Evolutionary conservation across 2,888 invertebrate species (phyloP), one percentile per base, ranked within the genome.

Genomic region (Plagiodera versicolora): DNA sequence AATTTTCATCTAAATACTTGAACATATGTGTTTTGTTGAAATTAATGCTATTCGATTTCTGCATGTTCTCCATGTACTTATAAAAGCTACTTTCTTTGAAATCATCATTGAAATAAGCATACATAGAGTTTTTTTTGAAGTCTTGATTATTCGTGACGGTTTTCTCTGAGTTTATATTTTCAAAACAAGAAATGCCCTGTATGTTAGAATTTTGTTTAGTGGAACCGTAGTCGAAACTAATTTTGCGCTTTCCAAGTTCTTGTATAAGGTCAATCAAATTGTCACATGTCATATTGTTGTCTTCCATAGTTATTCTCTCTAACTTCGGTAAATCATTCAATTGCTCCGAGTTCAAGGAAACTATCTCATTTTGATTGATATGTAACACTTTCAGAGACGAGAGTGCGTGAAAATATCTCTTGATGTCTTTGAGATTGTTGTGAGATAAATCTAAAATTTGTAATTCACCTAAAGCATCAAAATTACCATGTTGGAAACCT

Each of bases 1-100:
- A 58, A 32, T 58, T 54, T 5, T 32, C 11, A 11, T 58, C 53
- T 16, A 58, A 58, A 45, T 55, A 62, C 19, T 56, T 39, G 39
- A 55, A 44, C 3, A 56, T 19, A 19, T 56, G 39, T 2, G 50
- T 50, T 2, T 55, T 51, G 30, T 58, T 51, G 10, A 61, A 35
- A 5, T 51, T 58, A 8, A 18, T 28, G 18, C 28, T 14, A 28
- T 45, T 54, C 11, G 24, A 32, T 16, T 53, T 51, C 49, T 51
- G 48, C 28, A 61, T 45, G 17, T 46, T 48, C 35, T 56, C 50
- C 47, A 58, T 19, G 35, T 58, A 56, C 52, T 62, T 58, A 58
- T 62, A 62, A 47, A 62, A 62, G 45, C 58, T 61, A 44, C 55
- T 58, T 10, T 51, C 52, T 46, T 52, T 48, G 14, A 62, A 62